Base-by-base conservation (phyloP, 2,797 vertebrate genomes). In the Cyprinella venusta region DNA sequence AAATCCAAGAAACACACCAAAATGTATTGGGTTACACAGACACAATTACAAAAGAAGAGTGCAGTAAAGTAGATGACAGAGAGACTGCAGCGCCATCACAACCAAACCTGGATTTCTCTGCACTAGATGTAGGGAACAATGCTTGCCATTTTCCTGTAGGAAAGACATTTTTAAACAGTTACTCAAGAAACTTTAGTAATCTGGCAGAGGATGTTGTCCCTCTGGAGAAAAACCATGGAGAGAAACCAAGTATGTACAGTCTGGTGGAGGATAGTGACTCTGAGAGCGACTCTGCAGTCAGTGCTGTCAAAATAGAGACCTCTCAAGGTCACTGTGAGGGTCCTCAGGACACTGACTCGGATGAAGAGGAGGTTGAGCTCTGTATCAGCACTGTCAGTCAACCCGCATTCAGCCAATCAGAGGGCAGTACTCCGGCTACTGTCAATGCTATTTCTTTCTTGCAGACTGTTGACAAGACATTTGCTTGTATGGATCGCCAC, bases 361-460 rank as follows among this genome's bases (percentile, higher is more conserved):
- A 97, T 33, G 96, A 96, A 38, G 96, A 97, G 24, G 94, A 95
- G 63, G 92, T 97, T 75, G 96, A 98, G 90, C 93, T 97, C 33
- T 96, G 94, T 87, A 94, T 92, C 33, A 4, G 71, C 69, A 26
- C 76, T 52, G 74, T 78, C 71, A 68, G 65, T 74, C 76, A 67
- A 36, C 36, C 63, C 81, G 54, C 78, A n/a, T 69, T 84, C 48
- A 65, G 33, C 26, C 74, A 87, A 68, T 36, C 86, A 64, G 61
- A 81, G 50, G 85, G 81, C 10, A 59, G 38, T 59, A 30, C 71
- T 33, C 30, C 30, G 3, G 30, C 30, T 33, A 33, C 30, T 33
- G 30, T 33, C 30, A 33, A 33, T 33, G 30, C 30, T 33, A 33
- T 33, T 33, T 33, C 30, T 33, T 33, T 33, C 30, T 33, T 33